Evolutionary conservation across 2,888 invertebrate genomes (phyloP), one percentile per base, ranked within the genome.

Genomic region (Callyntrura sp.): DNA sequence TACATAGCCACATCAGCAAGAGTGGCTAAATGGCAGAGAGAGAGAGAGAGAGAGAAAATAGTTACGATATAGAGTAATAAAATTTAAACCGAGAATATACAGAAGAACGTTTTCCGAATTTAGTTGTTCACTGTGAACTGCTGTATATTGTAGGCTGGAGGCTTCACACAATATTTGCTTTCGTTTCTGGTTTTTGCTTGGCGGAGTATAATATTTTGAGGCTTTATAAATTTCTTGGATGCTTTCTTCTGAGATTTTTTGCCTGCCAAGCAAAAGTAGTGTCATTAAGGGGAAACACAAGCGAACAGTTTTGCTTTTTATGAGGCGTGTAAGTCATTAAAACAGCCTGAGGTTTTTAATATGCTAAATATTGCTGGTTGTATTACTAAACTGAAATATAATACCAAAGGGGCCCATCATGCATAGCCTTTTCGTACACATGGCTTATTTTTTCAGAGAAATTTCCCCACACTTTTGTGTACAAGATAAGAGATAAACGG

Each of bases 271-370:
- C 28, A 55, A 11, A 1, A 28, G 55, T 17, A 28, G 9, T 35
- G 28, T 14, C 79, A 28, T 11, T 25, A 48, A 20, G 2, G 0
- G 28, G 20, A 1, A 79, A n/a, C 25, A 25, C 55, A 43, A 20
- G 17, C n/a, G 70, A 17, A 45, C 23, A 73, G 73, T 45, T 73
- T 48, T 78, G 65, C 55, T 23, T 86, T 78, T 86, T 79, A 86
- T 86, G 86, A 86, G 60, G 68, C 62, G 60, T 68, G 45, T 68
- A 48, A 86, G 86, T 65, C 86, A 86, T 86, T 86, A 86, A 86
- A 86, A 28, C 78, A 76, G 62, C 76, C 84, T 73, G 73, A 85
- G 73, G 70, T 85, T 85, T 83, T 57, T 73, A 73, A 48, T 73
- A 73, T 73, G 73, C 73, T 73, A 73, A 73, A 48, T 73, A 73